Conservation (phyloP, 2,113 vertebrate species). For the Scolopax mira region DNA sequence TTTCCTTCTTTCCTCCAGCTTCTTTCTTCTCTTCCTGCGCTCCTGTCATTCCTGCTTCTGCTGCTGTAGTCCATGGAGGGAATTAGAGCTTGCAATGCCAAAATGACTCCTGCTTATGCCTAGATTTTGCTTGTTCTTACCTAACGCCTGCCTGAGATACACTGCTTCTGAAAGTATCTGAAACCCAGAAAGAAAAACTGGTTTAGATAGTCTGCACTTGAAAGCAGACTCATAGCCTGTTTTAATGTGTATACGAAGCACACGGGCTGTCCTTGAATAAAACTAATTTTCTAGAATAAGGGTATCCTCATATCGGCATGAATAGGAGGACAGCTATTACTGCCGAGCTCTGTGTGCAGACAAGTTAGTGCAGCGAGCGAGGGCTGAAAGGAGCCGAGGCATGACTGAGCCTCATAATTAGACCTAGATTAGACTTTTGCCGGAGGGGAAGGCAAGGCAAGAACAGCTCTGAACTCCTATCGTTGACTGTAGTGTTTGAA, state of each 20-base stretch:
- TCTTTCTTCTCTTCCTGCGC: not conserved
- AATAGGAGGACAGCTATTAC: not conserved
- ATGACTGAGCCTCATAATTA: constrained; percentile 47
- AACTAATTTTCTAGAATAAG: constrained; percentile 10
- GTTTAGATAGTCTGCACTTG: not conserved
- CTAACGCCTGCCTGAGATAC: not conserved
- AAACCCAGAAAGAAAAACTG: not conserved
- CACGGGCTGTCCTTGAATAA: not conserved
- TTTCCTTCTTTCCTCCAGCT: not conserved
- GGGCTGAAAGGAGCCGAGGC: constrained; percentile 4
- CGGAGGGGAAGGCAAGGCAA: constrained; percentile 18
- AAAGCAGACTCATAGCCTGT: not conserved
- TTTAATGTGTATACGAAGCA: not conserved
- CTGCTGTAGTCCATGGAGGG: not conserved
- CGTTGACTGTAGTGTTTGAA: not conserved
- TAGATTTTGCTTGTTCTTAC: not conserved
- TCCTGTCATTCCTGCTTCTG: not conserved
- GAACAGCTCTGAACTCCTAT: constrained; percentile 29
- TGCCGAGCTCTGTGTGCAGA: not conserved
- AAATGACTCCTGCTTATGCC: not conserved
- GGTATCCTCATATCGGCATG: not conserved
- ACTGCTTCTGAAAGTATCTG: not conserved
- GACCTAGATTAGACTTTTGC: constrained; percentile 40
- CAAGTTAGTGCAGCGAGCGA: constrained; percentile 32
- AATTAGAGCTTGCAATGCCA: not conserved